Evolutionary conservation across 1,140 invertebrate genomes (phyloP), one percentile per base, ranked within the genome.

Genomic region (Drosophila virilis): DNA sequence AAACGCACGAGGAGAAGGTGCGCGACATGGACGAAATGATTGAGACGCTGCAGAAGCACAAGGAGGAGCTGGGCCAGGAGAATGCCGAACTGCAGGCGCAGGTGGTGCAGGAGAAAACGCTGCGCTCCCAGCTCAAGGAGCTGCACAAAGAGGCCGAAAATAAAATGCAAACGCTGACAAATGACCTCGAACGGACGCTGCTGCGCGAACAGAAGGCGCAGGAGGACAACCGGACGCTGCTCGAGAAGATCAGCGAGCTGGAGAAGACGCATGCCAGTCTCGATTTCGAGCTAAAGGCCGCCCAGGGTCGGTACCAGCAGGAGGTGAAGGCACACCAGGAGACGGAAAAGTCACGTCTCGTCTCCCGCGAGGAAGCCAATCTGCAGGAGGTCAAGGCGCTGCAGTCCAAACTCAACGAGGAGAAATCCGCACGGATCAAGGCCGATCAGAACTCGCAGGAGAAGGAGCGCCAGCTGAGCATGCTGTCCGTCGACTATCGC

Each of bases 391-490:
- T 93, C 80, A 82, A 93, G 97, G 97, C 97, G 51, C 93, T 98
- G 68, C 97, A 98, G 94, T 94, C 94, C 15, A 98, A 98, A 93
- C 92, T 98, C 46, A 98, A 97, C 80, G 97, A 98, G 91, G 97
- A 98, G 91, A 98, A 98, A 91, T 94, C 94, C 50, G 95, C 95
- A 0, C 93, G 97, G 55, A 96, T 98, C 88, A 96, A 96, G 68
- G 95, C 97, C 0, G 97, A 98, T 88, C 94, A 96, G 42, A 94
- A 95, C 22, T 95, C 95, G 8, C 97, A 99, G 91, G 97, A 98
- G 89, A 97, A 97, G 81, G 98, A 99, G 92, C 94, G 98, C 8
- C 97, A 98, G 92, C 96, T 98, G 86, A 98, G 97, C 6, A 98
- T 98, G 96, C 93, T 99, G 1, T 96, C 96, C 13, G 97, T 99